Percentiles rank a stretch among this genome's conserved stretches.
phyloP scores from a whole-genome alignment of 2,888 invertebrate species.

The Scrobipalpa atriplicella region DNA sequence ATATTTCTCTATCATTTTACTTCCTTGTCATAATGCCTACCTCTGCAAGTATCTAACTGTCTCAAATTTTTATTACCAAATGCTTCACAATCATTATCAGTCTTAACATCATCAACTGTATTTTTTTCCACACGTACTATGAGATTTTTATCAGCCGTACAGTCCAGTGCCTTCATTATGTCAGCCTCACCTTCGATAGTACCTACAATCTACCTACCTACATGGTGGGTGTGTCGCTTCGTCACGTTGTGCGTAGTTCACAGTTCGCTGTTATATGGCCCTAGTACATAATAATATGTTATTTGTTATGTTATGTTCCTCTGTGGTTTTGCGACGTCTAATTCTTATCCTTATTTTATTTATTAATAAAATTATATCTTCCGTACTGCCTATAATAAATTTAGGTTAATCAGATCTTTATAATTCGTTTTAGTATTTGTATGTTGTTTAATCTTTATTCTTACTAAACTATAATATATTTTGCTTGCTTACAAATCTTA shows the following conservation, averaged over 20 bases:
- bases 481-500: too few species aligned
- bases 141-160: not conserved
- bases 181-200: constrained; percentile 17
- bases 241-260: constrained; percentile 32
- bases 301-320: not conserved
- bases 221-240: constrained; percentile 37
- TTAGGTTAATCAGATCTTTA: too few species aligned
- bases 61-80: not conserved
- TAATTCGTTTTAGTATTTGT: too few species aligned
- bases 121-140: constrained; percentile 1
- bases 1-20: too few species aligned
- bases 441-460: too few species aligned
- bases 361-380: too few species aligned
- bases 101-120: not conserved
- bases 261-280: not conserved
- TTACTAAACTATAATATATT: too few species aligned
- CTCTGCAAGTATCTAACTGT: too few species aligned
- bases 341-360: not conserved
- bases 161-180: constrained; percentile 19
- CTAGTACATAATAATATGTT: not conserved
- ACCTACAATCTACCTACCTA: not conserved
- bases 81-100: not conserved
- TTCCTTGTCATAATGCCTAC: too few species aligned
- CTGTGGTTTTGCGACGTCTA: not conserved
- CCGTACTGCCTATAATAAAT: too few species aligned